Conservation (phyloP, 2,888 invertebrate species). For the Pherbina coryleti region DNA sequence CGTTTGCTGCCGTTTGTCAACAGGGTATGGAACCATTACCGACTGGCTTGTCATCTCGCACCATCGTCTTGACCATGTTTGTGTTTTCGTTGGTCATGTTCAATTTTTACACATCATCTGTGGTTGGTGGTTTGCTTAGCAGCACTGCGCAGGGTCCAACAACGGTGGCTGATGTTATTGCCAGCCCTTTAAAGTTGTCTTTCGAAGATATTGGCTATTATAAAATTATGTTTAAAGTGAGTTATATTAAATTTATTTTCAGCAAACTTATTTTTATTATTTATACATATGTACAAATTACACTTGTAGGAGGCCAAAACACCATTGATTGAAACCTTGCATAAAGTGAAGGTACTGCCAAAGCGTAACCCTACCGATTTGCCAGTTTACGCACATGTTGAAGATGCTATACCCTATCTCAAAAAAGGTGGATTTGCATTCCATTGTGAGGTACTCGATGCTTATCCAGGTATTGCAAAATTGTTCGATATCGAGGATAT, state of each 20-base stretch:
- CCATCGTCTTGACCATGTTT: conserved; percentile 58
- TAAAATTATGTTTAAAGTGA: conserved; percentile 64
- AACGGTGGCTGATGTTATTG: conserved; percentile 59
- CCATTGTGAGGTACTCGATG: conserved; percentile 70
- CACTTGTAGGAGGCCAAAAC: conserved; percentile 56
- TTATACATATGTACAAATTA: neutral
- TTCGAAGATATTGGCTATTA: conserved; percentile 68
- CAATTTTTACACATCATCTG: conserved; percentile 67
- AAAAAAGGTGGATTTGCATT: conserved; percentile 70
- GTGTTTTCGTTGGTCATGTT: conserved; percentile 64
- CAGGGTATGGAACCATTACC: conserved; percentile 64
- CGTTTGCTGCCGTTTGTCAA: conserved; percentile 63
- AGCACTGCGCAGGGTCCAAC: conserved; percentile 62
- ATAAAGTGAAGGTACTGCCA: conserved; percentile 57
- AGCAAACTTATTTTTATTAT: neutral
- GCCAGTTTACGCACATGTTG: conserved; percentile 57
- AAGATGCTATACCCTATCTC: conserved; percentile 68
- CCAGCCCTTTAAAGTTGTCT: conserved; percentile 61
- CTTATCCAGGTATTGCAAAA: conserved; percentile 68
- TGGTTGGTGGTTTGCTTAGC: conserved; percentile 66
- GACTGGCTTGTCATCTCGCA: conserved; percentile 54
- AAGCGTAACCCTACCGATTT: conserved; percentile 54
- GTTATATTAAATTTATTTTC: conserved; percentile 31
- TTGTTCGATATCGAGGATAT: conserved; percentile 69
- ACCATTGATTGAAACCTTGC: conserved; percentile 53